phyloP scores from a whole-genome alignment of 2,888 invertebrate species.

The Zaprionus obscuricornis region DNA sequence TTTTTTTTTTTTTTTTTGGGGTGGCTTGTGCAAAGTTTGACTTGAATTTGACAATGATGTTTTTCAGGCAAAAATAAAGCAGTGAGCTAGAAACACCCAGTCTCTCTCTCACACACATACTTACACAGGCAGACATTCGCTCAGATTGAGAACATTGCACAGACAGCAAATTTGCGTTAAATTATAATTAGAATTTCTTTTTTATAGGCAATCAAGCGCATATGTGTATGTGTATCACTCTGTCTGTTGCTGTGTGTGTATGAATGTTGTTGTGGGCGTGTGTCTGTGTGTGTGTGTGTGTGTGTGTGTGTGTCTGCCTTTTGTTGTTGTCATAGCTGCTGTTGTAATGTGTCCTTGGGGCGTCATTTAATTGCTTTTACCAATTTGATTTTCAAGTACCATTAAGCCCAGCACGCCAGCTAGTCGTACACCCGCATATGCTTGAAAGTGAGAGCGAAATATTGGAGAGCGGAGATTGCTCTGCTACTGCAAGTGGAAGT shows the following conservation, averaged over 20 bases:
- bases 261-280: slow-evolving; percentile 26
- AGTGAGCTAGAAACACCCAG: slow-evolving; percentile 50
- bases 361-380: slow-evolving; percentile 83
- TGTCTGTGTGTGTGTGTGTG: slow-evolving; percentile 25
- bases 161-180: slow-evolving; percentile 75
- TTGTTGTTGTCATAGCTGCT: slow-evolving; percentile 47
- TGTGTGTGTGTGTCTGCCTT: slow-evolving; percentile 26
- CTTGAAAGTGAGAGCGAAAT: slow-evolving; percentile 68
- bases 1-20: slow-evolving; percentile 25
- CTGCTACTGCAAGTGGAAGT: slow-evolving; percentile 51
- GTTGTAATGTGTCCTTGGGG: slow-evolving; percentile 83
- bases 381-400: slow-evolving; percentile 82
- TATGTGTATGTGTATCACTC: slow-evolving; percentile 33
- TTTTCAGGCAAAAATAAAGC: slow-evolving; percentile 65
- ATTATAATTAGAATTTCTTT: slow-evolving; percentile 80
- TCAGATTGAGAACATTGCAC: slow-evolving; percentile 8
- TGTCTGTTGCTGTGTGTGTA: slow-evolving; percentile 24
- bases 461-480: slow-evolving; percentile 24
- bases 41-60: slow-evolving; percentile 30
- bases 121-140: background rate
- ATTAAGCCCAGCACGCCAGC: slow-evolving; percentile 76
- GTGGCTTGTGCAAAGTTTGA: slow-evolving; percentile 58
- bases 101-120: slow-evolving; percentile 5
- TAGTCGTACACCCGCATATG: slow-evolving; percentile 47
- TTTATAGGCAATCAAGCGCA: slow-evolving; percentile 75